Conservation (phyloP, 2,797 vertebrate genomes). For the Poecilia gillii region DNA sequence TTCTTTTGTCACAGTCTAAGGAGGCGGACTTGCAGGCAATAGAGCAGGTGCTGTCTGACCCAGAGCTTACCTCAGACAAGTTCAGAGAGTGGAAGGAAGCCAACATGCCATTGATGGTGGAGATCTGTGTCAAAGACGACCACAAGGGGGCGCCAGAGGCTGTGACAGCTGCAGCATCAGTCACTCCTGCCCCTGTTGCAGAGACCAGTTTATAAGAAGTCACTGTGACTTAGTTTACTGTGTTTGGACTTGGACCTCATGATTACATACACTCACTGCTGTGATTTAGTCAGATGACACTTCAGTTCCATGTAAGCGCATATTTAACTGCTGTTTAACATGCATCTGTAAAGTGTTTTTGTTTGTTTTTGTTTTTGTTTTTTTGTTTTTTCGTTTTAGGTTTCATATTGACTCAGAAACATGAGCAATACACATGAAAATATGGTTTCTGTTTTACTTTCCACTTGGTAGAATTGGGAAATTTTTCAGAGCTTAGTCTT, state of each 20-base stretch:
- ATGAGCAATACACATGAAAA: constrained; percentile 44
- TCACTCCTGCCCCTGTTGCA: constrained; percentile 60
- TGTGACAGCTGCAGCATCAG: constrained; percentile 48
- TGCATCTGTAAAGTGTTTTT: constrained; percentile 45
- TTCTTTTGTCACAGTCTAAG: constrained; percentile 84
- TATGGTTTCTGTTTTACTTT: constrained; percentile 60
- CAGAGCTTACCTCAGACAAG: constrained; percentile 84
- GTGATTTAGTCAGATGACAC: constrained; percentile 30
- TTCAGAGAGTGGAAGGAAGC: constrained; percentile 92
- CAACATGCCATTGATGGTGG: constrained; percentile 88
- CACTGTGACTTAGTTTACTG: neutral
- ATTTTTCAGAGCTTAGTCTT: constrained; percentile 35
- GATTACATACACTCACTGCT: constrained; percentile 29
- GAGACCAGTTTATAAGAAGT: constrained; percentile 79
- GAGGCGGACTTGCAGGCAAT: constrained; percentile 91
- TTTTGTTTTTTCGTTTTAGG: constrained; percentile 2
- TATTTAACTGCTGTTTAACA: constrained; percentile 39
- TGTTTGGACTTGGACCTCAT: constrained; percentile 28
- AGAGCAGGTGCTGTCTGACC: constrained; percentile 88
- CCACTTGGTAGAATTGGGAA: constrained; percentile 37
- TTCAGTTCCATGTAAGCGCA: constrained; percentile 22
- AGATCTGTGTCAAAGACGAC: constrained; percentile 81
- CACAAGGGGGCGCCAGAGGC: constrained; percentile 71
- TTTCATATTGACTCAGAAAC: constrained; percentile 6
- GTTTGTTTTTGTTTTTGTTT: constrained; percentile 9